phyloP scores from a whole-genome alignment of 2,888 invertebrate species.

The Aplocera efformata region DNA sequence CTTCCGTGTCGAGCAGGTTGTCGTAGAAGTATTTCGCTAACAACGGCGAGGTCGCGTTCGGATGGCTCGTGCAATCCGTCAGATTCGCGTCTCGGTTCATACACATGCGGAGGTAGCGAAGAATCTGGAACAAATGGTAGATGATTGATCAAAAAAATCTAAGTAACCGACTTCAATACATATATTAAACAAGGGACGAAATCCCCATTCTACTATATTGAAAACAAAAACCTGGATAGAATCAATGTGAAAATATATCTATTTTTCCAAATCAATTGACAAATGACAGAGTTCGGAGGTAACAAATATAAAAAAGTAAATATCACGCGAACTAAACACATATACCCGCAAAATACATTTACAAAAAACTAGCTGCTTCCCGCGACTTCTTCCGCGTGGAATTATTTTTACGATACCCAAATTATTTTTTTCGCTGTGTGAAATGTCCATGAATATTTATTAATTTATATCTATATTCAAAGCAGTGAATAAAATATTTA shows the following conservation, averaged over 20 bases:
- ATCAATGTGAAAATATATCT: conserved; percentile 1
- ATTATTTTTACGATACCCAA: no score
- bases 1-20: conserved; percentile 78
- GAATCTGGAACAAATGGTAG: conserved; percentile 71
- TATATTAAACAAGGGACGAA: not conserved
- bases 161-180: not conserved
- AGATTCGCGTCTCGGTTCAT: conserved; percentile 82
- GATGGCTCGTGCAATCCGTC: conserved; percentile 79
- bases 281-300: no score
- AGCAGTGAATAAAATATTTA: conserved; percentile 43
- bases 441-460: no score
- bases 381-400: no score
- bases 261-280: not conserved
- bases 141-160: not conserved
- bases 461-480: no score
- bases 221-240: no score
- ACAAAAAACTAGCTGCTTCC: no score
- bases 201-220: no score
- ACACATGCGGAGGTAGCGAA: conserved; percentile 90
- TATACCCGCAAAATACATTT: no score
- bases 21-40: conserved; percentile 82
- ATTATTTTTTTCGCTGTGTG: no score
- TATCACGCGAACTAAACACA: not conserved
- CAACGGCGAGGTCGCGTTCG: conserved; percentile 83
- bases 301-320: no score